Evolutionary conservation across 2,797 vertebrate species (phyloP), one percentile per base, ranked within the genome.

Genomic region (Tokudaia tokunoshimensis): DNA sequence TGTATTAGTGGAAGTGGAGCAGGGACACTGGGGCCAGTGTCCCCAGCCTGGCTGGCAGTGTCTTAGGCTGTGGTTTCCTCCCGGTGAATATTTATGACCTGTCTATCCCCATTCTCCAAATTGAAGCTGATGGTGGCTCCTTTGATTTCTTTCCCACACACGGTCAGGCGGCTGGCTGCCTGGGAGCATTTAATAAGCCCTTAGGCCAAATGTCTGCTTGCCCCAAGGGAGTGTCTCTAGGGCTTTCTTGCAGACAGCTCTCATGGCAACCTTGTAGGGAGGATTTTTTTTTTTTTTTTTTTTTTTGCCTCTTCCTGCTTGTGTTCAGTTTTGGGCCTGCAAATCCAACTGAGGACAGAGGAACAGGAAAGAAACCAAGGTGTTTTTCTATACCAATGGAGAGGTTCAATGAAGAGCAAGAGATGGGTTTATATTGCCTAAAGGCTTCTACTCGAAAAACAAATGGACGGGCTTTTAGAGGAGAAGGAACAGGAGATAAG

Each of bases 351-450:
- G 52, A 4, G 22, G 67, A n/a, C 8, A 0, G 61, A 57, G 3
- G 4, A 34, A 15, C 14, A 6, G 55, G 20, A 41, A 20, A 6
- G 50, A 83, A 87, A 76, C 17, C 4, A 1, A 55, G 26, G 31
- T 24, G 0, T 17, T 6, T 5, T 55, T 20, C 0, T 1, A 0
- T 8, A 4, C 0, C 41, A 55, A 52, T 0, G 0, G 57, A 12
- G 59, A 1, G 10, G 47, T 22, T 78, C 8, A 3, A 19, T 5
- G 41, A 6, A 8, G 31, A 70, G 22, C 15, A 10, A 6, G 92
- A 79, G 34, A 24, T 0, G 0, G 15, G 34, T 13, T 85, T 63
- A 31, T 37, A 14, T 3, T 3, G 44, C 72, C 55, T 29, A 44
- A 52, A 41, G n/a, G 52, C 19, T 3, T 34, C 31, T 37, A 29